Conservation (phyloP, 2,113 vertebrate genomes). For the Chaenogobius annularis region DNA sequence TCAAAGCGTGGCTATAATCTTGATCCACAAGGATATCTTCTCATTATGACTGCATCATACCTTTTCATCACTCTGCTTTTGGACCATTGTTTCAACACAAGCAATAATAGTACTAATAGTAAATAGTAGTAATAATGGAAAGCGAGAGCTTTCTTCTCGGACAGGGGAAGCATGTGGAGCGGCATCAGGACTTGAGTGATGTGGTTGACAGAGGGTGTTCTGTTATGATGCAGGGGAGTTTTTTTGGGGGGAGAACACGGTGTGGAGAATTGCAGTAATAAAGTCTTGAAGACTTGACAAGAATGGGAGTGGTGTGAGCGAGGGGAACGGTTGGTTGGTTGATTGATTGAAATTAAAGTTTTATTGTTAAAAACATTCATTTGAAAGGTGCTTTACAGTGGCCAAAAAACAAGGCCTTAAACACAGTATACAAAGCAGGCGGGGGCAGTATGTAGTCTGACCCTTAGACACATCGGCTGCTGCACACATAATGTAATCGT, state of each 20-base stretch:
- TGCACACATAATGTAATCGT: conserved; percentile 64
- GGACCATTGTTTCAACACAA: too few relatives aligned
- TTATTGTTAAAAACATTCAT: neutral
- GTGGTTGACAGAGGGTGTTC: neutral
- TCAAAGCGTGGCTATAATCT: too few relatives aligned
- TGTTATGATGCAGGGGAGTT: neutral
- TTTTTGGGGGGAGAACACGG: too few relatives aligned
- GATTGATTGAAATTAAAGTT: neutral
- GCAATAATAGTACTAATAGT: too few relatives aligned
- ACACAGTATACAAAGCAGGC: neutral
- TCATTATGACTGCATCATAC: too few relatives aligned
- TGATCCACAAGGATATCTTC: too few relatives aligned
- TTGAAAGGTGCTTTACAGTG: neutral
- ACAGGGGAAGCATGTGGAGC: too few relatives aligned
- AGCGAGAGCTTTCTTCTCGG: too few relatives aligned
- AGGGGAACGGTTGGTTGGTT: neutral
- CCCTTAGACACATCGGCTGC: conserved; percentile 58
- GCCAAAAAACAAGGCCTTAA: neutral
- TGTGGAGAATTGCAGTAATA: neutral
- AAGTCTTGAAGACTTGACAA: neutral
- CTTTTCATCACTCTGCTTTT: too few relatives aligned
- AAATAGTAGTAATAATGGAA: too few relatives aligned
- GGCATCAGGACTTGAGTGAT: too few relatives aligned
- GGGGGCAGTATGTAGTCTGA: conserved; percentile 11
- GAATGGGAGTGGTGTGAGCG: neutral